phyloP scores from a whole-genome alignment of 2,113 vertebrate genomes.

The Ellobius talpinus region DNA sequence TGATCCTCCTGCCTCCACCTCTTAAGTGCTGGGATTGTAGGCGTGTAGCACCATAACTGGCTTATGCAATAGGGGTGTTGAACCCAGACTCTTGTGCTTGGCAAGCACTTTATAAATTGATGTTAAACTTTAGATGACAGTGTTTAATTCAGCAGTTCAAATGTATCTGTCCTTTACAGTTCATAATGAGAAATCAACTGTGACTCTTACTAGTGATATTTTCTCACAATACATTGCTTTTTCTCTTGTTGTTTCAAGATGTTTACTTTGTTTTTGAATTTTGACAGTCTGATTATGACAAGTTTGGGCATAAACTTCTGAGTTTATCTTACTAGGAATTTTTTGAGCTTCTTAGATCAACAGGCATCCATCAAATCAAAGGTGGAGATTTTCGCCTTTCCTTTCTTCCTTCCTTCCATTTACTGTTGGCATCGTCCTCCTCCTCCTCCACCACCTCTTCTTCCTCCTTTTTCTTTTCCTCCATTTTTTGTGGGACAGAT shows the following conservation, averaged over 20 bases:
- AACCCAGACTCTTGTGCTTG: not conserved
- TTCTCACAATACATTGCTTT: not conserved
- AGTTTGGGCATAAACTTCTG: not conserved
- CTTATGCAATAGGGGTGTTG: not conserved
- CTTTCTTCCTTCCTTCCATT: not conserved
- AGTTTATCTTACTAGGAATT: not conserved
- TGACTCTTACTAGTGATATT: not conserved
- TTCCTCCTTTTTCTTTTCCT: not conserved
- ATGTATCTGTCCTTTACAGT: not conserved
- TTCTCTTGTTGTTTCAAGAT: constrained; percentile 3
- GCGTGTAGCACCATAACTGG: too few relatives aligned
- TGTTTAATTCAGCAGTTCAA: not conserved
- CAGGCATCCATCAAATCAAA: not conserved
- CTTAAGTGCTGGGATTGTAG: not conserved
- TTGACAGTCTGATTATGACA: not conserved
- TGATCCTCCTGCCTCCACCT: not conserved
- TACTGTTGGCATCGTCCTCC: rapidly evolving
- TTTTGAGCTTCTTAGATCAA: not conserved
- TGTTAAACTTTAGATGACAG: not conserved
- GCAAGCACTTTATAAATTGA: not conserved
- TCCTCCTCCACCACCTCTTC: too few relatives aligned
- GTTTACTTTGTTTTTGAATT: not conserved
- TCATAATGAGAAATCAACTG: not conserved
- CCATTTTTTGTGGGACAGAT: not conserved
- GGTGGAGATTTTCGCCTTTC: not conserved